Evolutionary conservation across 2,888 invertebrate species (phyloP), one percentile per base, ranked within the genome.

Genomic region (Listrodromus nycthemerus): DNA sequence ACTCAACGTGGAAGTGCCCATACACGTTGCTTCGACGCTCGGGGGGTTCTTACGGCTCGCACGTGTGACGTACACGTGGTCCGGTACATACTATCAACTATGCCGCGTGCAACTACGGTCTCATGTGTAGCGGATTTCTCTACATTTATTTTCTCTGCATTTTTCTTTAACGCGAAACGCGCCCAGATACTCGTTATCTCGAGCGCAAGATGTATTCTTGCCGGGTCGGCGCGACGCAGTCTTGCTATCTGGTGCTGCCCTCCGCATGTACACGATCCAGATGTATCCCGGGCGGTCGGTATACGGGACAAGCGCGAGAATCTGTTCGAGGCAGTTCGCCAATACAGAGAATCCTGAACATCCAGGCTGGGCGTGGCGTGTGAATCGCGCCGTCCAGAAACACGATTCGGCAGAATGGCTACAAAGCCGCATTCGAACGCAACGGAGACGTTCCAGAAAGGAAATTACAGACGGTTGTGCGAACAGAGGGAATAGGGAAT

Each of bases 191-290:
- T 76, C 74, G 63, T 74, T 83, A 76, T 82, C 84, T 83, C 37
- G 52, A 13, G 78, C 58, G 55, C 67, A 78, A 85, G 86, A 79
- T 76, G 87, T 88, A 89, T 90, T 86, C 88, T 70, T 41, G 45
- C 21, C 24, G 10, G 24, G 19, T 41, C 27, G 1, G 5, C 27
- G 21, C 6, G 52, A 45, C 41, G 16, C 52, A 8, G 55, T 58
- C 55, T 24, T 16, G 67, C 61, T 71, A 50, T 66, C 74, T 52
- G 21, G 65, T 52, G 66, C 41, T 30, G 45, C 41, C 45, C 67
- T 50, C 80, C 81, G 80, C 58, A 71, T 67, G 58, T 80, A 86
- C 89, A 88, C 86, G 87, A 88, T 90, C 87, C 87, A 87, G 86
- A 88, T 90, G 73, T 52, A 90, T 84, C 81, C 86, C 75, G 77